phyloP scores from a whole-genome alignment of 2,113 vertebrate species.

The Pseudorasbora parva region DNA sequence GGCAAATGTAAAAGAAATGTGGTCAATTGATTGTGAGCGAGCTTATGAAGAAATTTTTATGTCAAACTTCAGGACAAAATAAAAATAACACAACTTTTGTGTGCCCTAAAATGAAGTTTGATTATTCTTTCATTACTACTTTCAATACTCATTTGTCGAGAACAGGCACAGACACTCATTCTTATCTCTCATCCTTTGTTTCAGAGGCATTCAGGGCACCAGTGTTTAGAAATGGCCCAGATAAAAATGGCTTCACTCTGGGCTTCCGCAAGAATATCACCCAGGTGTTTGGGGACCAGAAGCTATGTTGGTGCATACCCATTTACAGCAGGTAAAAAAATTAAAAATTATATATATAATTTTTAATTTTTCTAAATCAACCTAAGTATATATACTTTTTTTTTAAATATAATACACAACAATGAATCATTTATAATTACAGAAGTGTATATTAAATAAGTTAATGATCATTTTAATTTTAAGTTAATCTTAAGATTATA shows the following conservation, averaged over 20 bases:
- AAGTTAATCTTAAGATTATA: background rate
- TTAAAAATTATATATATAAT: too few species aligned
- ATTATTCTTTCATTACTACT: too few species aligned
- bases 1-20: background rate
- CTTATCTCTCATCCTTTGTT: conserved; percentile 42
- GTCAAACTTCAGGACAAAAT: background rate
- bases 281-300: conserved; percentile 95
- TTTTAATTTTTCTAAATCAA: too few species aligned
- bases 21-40: background rate
- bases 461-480: background rate
- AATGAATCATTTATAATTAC: background rate
- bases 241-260: conserved; percentile 94
- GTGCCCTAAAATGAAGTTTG: background rate
- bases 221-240: conserved; percentile 89
- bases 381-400: too few species aligned
- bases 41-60: background rate
- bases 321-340: conserved; percentile 88
- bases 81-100: background rate
- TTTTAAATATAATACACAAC: background rate
- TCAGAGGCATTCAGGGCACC: conserved; percentile 95
- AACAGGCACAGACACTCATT: background rate
- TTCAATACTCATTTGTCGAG: too few species aligned
- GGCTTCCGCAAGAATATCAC: conserved; percentile 90
- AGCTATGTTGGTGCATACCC: conserved; percentile 91
- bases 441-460: background rate